phyloP scores from a whole-genome alignment of 2,113 vertebrate genomes.

The Bubo scandiacus region DNA sequence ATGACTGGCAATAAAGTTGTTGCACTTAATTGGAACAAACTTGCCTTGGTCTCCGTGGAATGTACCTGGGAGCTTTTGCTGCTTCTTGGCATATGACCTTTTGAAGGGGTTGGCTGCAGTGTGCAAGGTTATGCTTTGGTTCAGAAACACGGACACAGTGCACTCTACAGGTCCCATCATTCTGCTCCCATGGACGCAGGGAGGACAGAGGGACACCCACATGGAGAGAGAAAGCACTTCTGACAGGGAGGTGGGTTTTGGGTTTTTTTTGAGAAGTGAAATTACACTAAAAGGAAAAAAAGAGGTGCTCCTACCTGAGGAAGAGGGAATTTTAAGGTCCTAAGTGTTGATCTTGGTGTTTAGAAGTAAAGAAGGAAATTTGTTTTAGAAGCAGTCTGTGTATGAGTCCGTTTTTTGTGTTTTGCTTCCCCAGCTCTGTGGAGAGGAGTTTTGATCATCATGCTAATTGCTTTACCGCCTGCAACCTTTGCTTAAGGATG shows the following conservation, averaged over 20 bases:
- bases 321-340: not conserved
- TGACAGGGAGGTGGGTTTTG: not conserved
- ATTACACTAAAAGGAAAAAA: not conserved
- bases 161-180: slow-evolving; percentile 36
- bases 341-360: not conserved
- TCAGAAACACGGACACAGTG: not conserved
- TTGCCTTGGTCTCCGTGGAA: not conserved
- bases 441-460: not conserved
- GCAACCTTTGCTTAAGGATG: not conserved
- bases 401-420: not conserved
- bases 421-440: not conserved
- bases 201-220: not conserved
- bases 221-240: not conserved
- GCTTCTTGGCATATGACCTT: not conserved
- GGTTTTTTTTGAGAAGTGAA: not conserved
- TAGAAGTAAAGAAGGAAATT: not conserved
- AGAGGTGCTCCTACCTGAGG: not conserved
- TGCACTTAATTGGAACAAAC: slow-evolving; percentile 4
- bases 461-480: not conserved
- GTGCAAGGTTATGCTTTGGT: not conserved
- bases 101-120: not conserved
- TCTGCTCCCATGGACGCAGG: not conserved
- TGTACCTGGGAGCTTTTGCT: not conserved
- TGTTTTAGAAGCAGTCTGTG: not conserved
- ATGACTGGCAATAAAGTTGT: slow-evolving; percentile 13